Evolutionary conservation across 2,797 vertebrate genomes (phyloP), one percentile per base, ranked within the genome.

Genomic region (Serranus cabrilla): DNA sequence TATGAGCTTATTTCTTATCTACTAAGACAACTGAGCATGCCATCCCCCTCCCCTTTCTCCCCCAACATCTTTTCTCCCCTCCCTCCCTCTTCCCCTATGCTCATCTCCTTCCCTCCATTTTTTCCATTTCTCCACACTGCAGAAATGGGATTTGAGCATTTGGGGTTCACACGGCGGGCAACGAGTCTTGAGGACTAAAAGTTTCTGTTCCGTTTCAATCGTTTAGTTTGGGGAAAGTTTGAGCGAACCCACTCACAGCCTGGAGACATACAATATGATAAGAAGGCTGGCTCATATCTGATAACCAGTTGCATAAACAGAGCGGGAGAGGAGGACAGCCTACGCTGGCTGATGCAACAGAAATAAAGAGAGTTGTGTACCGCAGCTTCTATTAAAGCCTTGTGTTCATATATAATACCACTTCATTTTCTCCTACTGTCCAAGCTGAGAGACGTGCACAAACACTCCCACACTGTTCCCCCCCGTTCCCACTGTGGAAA

Each of bases 1-100:
- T 92, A 93, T 85, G 85, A 91, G 93, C 93, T 95, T 94, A 94
- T 90, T 91, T 87, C 90, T 92, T 91, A 92, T 93, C 89, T 89
- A 56, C 80, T 62, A 76, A 91, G 84, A 90, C 83, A 90, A 89
- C 80, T 80, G 78, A 81, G 82, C 84, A 84, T 62, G 84, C 64
- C 61, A 82, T 3, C 74, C 84, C 17, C 81, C 68, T 54, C 57
- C 64, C 51, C 61, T 62, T 49, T 61, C 62, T 54, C 68, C 46
- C 74, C 37, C 64, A 52, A 45, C 61, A 42, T 81, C 70, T 76
- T 62, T 76, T 70, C 65, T 67, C 47, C 76, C 54, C 11, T 16
- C 37, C 40, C 76, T 52, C 37, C 14, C 25, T 34, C 59, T 39
- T 71, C 52, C 74, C 34, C 62, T 39, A 46, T 52, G 60, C 71